Evolutionary conservation across 2,113 vertebrate species (phyloP).

Genomic region (Pseudorectes ferrugineus): DNA sequence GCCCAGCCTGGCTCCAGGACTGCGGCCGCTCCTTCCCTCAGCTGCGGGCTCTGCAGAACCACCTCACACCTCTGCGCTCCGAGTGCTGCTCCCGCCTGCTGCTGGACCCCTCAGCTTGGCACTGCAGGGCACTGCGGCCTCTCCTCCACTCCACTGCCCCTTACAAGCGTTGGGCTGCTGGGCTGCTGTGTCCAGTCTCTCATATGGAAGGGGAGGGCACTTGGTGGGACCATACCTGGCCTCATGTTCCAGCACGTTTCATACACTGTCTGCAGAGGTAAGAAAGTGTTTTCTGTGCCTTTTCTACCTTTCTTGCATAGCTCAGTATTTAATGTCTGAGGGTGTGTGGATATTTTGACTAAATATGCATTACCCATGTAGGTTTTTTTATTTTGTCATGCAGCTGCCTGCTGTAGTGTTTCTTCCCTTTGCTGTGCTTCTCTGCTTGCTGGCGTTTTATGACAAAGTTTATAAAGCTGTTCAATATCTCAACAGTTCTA

Average conservation of each 20-base stretch:
- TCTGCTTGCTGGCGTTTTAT: background rate
- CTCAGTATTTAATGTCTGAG: background rate
- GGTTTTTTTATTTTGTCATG: background rate
- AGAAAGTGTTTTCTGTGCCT: background rate
- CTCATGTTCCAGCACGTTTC: background rate
- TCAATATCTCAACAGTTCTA: background rate
- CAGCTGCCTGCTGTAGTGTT: background rate
- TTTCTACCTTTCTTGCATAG: background rate
- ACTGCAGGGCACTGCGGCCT: accelerated
- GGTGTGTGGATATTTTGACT: background rate
- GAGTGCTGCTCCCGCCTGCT: background rate
- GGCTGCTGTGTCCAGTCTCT: accelerated
- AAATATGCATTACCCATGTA: background rate
- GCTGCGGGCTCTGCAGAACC: accelerated
- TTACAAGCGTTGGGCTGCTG: accelerated
- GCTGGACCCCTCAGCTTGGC: too few species aligned
- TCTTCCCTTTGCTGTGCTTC: background rate
- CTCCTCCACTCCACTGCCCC: background rate
- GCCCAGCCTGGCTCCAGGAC: background rate
- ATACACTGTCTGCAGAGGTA: background rate
- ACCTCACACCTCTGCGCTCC: accelerated
- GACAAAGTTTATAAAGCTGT: background rate
- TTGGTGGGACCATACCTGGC: background rate
- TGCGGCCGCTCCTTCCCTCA: accelerated
- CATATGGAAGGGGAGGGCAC: accelerated